A percentile compares a stretch with the other conserved stretches of the same genome.
Evolutionary conservation across 2,113 vertebrate genomes (phyloP).

Genomic region (Rhegmatorhina hoffmannsi): DNA sequence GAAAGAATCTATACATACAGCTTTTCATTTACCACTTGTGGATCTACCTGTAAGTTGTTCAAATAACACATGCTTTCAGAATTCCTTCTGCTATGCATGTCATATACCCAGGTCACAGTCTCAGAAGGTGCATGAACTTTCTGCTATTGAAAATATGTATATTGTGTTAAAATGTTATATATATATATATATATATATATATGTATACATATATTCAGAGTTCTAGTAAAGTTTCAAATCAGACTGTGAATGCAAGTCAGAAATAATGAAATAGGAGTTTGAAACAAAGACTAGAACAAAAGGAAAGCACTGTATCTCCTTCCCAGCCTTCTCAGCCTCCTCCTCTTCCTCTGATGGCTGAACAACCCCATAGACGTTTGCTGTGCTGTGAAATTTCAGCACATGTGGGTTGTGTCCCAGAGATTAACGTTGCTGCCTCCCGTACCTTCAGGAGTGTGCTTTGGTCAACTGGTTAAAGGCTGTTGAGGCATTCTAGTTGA

Average conservation of each 20-base stretch:
- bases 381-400: background rate
- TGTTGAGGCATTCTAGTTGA: background rate
- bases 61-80: background rate
- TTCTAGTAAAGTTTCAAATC: background rate
- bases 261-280: background rate
- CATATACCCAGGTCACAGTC: background rate
- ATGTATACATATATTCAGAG: background rate
- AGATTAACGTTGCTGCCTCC: background rate
- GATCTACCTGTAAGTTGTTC: background rate
- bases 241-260: background rate
- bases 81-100: background rate
- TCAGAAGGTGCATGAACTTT: background rate
- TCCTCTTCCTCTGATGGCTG: background rate
- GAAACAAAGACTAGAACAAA: background rate
- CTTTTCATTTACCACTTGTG: background rate
- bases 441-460: background rate
- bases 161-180: background rate
- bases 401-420: background rate
- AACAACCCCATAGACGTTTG: accelerated
- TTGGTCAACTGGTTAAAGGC: background rate
- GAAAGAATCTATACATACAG: background rate
- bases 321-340: background rate
- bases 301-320: background rate
- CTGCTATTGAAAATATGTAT: background rate
- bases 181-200: background rate